Conservation (phyloP, 2,888 invertebrate genomes). For the Calameuta idolon region DNA sequence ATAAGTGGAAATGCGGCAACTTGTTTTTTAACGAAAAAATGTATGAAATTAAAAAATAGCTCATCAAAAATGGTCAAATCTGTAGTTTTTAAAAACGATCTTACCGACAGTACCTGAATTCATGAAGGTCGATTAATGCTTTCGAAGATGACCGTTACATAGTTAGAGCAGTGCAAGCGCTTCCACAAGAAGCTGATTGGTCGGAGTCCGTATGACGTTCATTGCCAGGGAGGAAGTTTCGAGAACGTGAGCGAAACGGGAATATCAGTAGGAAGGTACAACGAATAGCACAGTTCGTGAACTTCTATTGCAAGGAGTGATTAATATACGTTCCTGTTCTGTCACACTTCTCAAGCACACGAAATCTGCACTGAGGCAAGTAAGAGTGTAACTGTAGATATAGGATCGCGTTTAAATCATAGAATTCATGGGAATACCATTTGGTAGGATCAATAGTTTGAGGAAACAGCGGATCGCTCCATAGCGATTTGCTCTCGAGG, state of each 20-base stretch:
- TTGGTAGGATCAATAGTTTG: background rate
- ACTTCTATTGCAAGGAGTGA: conserved; percentile 30
- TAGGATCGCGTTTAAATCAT: background rate
- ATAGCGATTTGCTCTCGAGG: background rate
- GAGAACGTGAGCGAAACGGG: conserved; percentile 47
- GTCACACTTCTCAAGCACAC: conserved; percentile 23
- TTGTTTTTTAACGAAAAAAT: background rate
- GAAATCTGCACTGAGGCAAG: conserved; percentile 36
- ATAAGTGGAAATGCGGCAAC: background rate
- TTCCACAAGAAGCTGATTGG: conserved; percentile 35
- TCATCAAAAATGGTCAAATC: background rate
- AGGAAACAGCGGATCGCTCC: background rate
- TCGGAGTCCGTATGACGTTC: conserved; percentile 43
- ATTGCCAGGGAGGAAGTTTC: conserved; percentile 56
- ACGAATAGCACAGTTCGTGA: conserved; percentile 36
- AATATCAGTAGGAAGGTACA: conserved; percentile 38
- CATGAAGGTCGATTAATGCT: background rate
- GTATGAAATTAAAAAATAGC: background rate
- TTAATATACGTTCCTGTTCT: conserved; percentile 29
- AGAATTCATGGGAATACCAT: background rate
- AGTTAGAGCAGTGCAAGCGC: background rate
- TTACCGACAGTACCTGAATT: background rate
- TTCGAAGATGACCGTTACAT: background rate
- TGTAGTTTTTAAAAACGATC: background rate
- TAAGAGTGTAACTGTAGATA: conserved; percentile 23